Evolutionary conservation across 2,888 invertebrate genomes (phyloP).

Genomic region (Stomorhina lunata): DNA sequence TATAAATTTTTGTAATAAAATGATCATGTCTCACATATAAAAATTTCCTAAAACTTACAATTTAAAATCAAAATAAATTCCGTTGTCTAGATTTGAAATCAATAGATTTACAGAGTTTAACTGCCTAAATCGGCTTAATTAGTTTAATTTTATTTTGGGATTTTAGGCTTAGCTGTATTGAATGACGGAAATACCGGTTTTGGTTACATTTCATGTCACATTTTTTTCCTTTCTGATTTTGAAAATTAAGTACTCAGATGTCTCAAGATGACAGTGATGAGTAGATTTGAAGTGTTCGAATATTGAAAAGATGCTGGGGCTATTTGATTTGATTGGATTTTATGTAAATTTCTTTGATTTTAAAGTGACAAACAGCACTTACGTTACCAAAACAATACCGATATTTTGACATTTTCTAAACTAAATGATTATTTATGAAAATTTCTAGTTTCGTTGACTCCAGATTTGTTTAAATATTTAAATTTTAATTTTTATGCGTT

Average conservation of each 20-base stretch:
- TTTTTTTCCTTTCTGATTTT: too few relatives aligned
- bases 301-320: constrained; percentile 7
- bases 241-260: constrained; percentile 27
- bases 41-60: neutral
- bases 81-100: constrained; percentile 1
- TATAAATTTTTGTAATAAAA: neutral
- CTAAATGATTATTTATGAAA: constrained; percentile 3
- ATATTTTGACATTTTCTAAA: constrained; percentile 47
- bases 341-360: constrained; percentile 9
- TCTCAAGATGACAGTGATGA: constrained; percentile 2
- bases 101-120: constrained; percentile 35
- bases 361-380: neutral
- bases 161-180: neutral
- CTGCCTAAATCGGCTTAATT: constrained; percentile 46
- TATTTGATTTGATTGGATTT: constrained; percentile 1
- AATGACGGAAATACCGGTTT: constrained; percentile 2
- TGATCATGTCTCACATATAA: neutral
- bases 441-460: constrained; percentile 3
- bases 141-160: constrained; percentile 7
- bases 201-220: neutral
- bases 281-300: constrained; percentile 6
- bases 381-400: constrained; percentile 30
- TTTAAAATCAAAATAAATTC: neutral
- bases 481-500: neutral
- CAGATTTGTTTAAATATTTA: neutral